A percentile compares a stretch with the other conserved stretches of the same genome.
These are phyloP conservation scores for Chorisops tibialis DNA, from an alignment of 2,888 invertebrate species.

Conservation along the genomic window DNA sequence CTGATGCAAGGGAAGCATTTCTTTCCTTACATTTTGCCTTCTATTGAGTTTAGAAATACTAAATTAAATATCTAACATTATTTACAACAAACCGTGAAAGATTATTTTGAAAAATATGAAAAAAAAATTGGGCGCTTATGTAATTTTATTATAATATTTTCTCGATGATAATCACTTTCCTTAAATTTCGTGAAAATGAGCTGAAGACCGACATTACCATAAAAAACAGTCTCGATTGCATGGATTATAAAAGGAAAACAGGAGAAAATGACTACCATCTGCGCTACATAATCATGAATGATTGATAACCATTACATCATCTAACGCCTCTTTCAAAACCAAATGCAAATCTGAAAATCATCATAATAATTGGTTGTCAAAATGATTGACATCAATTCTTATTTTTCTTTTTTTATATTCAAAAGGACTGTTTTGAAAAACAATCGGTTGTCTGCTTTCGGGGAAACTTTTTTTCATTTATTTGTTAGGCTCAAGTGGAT, in stretches of 20 bases:
- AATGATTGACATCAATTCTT: conserved; percentile 27
- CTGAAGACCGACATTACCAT: conserved; percentile 4
- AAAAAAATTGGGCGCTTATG: too few species aligned
- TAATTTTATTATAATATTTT: too few species aligned
- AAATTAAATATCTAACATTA: too few species aligned
- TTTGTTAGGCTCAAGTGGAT: conserved; percentile 14
- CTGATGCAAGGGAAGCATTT: too few species aligned
- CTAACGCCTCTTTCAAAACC: not conserved
- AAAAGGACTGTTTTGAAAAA: not conserved
- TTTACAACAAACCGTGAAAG: too few species aligned
- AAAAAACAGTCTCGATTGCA: conserved; percentile 9
- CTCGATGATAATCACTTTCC: conserved; percentile 8
- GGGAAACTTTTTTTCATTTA: not conserved
- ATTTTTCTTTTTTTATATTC: not conserved
- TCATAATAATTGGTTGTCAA: conserved; percentile 29
- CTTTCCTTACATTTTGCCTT: too few species aligned
- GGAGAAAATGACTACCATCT: conserved; percentile 25
- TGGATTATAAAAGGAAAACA: conserved; percentile 9
- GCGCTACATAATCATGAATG: conserved; percentile 26
- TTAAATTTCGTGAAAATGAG: not conserved
- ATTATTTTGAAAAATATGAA: too few species aligned
- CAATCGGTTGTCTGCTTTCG: not conserved
- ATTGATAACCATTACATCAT: conserved; percentile 26
- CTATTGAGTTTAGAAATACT: too few species aligned
- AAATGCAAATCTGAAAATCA: conserved; percentile 28